Evolutionary conservation across 2,113 vertebrate genomes (phyloP), one percentile per base, ranked within the genome.

Genomic region (Ciconia maguari): DNA sequence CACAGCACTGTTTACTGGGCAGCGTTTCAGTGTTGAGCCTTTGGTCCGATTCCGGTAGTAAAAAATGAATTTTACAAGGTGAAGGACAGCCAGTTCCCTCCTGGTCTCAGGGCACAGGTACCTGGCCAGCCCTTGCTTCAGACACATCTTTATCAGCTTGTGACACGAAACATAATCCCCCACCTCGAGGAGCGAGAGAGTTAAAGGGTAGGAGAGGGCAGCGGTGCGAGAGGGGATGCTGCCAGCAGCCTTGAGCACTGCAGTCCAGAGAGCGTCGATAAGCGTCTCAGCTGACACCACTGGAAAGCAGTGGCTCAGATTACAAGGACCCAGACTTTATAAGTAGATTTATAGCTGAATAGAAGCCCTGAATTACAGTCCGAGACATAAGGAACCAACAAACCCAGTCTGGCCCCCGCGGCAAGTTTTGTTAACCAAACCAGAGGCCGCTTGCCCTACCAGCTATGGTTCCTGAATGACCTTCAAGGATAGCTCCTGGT

Each of bases 121-220:
- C 15, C 29, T 4, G 21, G 54, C 10, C 88, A 66, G 36, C 16
- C 48, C 46, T 36, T 44, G 55, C 36, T 69, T 29, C 55, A 61
- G 34, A 18, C 13, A 30, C 48, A 24, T 32, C 48, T n/a, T 52
- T 4, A 54, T 20, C 64, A 70, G 51, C 21, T 7, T 11, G 22
- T 22, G 85, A 54, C 25, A 42, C 4, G 2, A 36, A 72, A 25
- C 8, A 3, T 0, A 64, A 22, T 8, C 19, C 61, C 41, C 20
- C 3, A 0, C 3, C 30, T 9, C 0, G 0, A 60, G 41, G 10
- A 13, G 14, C 0, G 2, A 38, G 55, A 4, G 6, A 34, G 30
- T 8, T 7, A 6, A 60, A n/a, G 78, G 51, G 58, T 3, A 51
- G 54, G 25, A 29, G 60, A 61, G 57, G 65, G 32, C 80, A 65